Evolutionary conservation across 2,113 vertebrate species (phyloP), one percentile per base, ranked within the genome.

Genomic region (Bettongia penicillata): DNA sequence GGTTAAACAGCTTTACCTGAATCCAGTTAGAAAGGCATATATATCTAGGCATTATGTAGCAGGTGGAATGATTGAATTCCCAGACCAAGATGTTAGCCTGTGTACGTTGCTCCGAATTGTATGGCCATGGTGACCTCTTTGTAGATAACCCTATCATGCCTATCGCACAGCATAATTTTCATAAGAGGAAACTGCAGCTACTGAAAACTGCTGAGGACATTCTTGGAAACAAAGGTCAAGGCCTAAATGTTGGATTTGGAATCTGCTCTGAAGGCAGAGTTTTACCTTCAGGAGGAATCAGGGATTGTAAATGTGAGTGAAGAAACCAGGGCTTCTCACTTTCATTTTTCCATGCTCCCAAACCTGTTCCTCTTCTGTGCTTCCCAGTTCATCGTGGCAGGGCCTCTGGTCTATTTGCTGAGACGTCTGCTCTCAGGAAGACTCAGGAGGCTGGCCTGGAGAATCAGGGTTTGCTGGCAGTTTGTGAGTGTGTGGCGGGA

Each of bases 291-390:
- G 57, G 31, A 68, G 6, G 37, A 43, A 77, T 43, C 14, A n/a
- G 16, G 37, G 37, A 43, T 14, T 22, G 16, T 84, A 19, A 25
- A 53, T 92, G 53, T 53, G 89, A 90, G 0, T 43, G 95, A 89
- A 22, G 37, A 95, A 94, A 89, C 77, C 95, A 53, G 43, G 28
- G 26, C 77, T 94, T 96, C 55, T 96, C 94, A 31, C 89, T 95
- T 51, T 93, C 90, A 92, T 96, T 96, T 97, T 93, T 3, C 96
- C 92, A 89, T 94, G 94, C 47, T 95, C 52, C 49, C 50, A 89
- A 94, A 92, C 91, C 31, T 8, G n/a, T 68, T 1, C 90, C 94
- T 51, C 91, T 97, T 94, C 97, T 57, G 26, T 61, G 24, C 77
- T 95, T 93, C 90, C 97, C 52, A 94, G 26, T 31, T 93, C 84